These are phyloP conservation scores for Odobenus rosmarus DNA, from an alignment of 2,113 vertebrate species.

Conservation along the genomic window DNA sequence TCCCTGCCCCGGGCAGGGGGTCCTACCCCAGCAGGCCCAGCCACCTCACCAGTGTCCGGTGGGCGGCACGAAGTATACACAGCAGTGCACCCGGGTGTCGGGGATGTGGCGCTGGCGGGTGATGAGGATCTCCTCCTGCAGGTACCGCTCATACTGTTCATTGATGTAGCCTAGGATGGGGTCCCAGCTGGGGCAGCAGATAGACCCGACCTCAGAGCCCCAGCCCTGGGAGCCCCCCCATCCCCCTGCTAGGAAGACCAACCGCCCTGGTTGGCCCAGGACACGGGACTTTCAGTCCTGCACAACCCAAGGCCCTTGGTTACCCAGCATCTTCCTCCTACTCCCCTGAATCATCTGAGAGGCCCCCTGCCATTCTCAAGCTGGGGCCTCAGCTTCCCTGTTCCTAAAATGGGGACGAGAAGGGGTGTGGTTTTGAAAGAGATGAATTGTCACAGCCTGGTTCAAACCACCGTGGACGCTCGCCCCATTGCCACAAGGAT, in stretches of 20 bases:
- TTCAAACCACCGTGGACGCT: not conserved
- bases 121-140: conserved; percentile 94
- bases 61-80: conserved; percentile 95
- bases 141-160: conserved; percentile 95
- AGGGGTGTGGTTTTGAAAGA: not conserved
- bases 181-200: conserved; percentile 90
- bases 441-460: not conserved
- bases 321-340: not conserved
- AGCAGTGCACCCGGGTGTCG: conserved; percentile 95
- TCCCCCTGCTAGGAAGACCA: not conserved
- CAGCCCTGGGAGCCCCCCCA: not conserved
- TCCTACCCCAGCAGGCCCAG: not conserved
- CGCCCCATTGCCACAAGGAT: not conserved
- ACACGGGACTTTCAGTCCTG: not conserved
- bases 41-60: conserved; percentile 94
- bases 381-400: not conserved
- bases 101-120: conserved; percentile 95
- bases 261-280: rapidly evolving
- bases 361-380: not conserved
- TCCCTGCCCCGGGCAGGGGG: not conserved
- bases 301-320: not conserved
- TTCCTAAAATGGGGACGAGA: not conserved
- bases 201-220: not conserved
- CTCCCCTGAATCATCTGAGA: not conserved
- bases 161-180: conserved; percentile 95